Conservation (phyloP, 2,888 invertebrate species). For the Drosophila colorata region DNA sequence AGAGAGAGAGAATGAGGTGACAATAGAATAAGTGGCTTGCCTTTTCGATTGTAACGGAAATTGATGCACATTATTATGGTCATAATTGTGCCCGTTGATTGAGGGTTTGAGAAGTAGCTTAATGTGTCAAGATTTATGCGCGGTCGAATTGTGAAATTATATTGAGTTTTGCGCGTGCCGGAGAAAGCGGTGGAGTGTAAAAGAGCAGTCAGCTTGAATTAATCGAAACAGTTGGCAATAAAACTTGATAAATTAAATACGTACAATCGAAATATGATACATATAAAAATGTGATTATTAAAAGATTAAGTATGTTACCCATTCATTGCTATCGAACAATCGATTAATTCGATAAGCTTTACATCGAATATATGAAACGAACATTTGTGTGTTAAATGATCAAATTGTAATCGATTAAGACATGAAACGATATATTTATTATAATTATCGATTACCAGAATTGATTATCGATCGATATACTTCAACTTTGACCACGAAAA, state of each 20-base stretch:
- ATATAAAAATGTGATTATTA: too few relatives aligned
- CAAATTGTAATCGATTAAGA: too few relatives aligned
- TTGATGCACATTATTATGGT: slow-evolving; percentile 27
- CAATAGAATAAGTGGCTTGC: slow-evolving; percentile 58
- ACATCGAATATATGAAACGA: too few relatives aligned
- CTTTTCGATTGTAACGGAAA: slow-evolving; percentile 55
- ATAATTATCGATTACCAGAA: too few relatives aligned
- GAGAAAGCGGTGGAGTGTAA: background rate
- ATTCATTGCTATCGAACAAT: background rate
- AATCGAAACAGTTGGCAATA: background rate
- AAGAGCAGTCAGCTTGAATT: background rate
- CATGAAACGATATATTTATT: too few relatives aligned
- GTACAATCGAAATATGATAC: too few relatives aligned
- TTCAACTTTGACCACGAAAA: too few relatives aligned
- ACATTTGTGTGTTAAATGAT: too few relatives aligned
- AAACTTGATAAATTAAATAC: too few relatives aligned
- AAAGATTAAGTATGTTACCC: background rate
- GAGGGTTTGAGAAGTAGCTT: slow-evolving; percentile 6
- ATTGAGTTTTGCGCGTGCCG: slow-evolving; percentile 1
- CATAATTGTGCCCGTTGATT: slow-evolving; percentile 29
- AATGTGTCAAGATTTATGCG: slow-evolving; percentile 23
- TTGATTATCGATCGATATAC: too few relatives aligned
- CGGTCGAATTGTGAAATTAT: background rate
- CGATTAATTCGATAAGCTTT: background rate
- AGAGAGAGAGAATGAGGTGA: slow-evolving; percentile 43